Conservation (phyloP, 2,888 invertebrate species). For the Ceraclea dissimilis region DNA sequence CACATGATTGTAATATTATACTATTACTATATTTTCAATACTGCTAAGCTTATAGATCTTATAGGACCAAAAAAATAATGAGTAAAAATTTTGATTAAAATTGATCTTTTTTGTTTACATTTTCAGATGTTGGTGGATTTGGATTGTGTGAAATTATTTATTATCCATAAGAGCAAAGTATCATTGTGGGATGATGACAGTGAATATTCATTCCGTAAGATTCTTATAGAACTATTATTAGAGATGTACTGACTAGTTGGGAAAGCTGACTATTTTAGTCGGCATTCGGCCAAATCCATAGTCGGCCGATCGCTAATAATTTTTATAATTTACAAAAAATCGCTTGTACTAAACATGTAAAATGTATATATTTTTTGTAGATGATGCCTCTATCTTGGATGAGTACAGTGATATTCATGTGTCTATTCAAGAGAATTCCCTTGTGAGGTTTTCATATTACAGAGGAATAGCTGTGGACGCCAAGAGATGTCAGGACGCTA, state of each 20-base stretch:
- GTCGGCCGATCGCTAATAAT: no score
- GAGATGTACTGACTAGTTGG: neutral
- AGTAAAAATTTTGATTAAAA: no score
- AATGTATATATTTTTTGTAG: constrained; percentile 31
- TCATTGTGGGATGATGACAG: constrained; percentile 31
- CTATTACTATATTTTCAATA: no score
- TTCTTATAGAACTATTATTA: no score
- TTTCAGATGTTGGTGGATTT: constrained; percentile 49
- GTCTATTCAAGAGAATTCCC: constrained; percentile 43
- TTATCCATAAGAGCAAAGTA: constrained; percentile 42
- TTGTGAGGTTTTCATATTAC: constrained; percentile 47
- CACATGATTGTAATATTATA: no score
- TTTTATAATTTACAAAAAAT: no score
- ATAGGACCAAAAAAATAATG: no score
- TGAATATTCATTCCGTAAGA: constrained; percentile 40
- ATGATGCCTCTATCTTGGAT: constrained; percentile 40
- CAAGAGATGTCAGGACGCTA: neutral
- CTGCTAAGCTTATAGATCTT: no score
- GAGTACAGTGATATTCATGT: constrained; percentile 43
- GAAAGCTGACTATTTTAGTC: no score
- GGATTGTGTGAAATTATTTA: constrained; percentile 27
- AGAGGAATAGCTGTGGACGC: constrained; percentile 35
- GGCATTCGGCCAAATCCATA: no score
- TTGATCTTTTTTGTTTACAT: no score
- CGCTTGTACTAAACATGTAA: no score